Evolutionary conservation across 2,797 vertebrate genomes (phyloP).

Genomic region (Epinephelus malabaricus): DNA sequence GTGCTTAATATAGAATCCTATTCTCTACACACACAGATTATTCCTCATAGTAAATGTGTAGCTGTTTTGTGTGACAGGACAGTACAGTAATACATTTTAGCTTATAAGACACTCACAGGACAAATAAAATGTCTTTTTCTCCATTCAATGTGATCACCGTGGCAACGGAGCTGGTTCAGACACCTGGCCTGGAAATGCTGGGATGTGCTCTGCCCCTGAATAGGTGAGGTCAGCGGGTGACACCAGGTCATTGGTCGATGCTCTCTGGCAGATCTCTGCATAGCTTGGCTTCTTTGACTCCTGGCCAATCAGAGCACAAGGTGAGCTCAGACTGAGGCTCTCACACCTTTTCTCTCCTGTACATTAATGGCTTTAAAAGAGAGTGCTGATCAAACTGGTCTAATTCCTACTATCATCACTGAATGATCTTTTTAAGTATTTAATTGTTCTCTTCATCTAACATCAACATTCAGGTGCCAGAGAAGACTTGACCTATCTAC

Average conservation of each 20-base stretch:
- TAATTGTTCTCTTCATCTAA: not conserved
- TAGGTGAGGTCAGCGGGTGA: constrained; percentile 85
- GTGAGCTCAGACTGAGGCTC: not conserved
- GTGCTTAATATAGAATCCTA: no score
- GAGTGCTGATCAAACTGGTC: not conserved
- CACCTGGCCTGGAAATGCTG: constrained; percentile 77
- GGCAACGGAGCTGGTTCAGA: constrained; percentile 35
- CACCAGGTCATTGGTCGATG: constrained; percentile 82
- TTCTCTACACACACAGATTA: not conserved
- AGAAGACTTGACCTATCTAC: not conserved
- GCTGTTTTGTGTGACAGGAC: not conserved
- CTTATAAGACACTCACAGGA: not conserved
- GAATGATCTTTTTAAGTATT: not conserved
- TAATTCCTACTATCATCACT: not conserved
- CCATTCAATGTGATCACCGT: constrained; percentile 58
- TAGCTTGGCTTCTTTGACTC: constrained; percentile 94
- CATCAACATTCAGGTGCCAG: not conserved
- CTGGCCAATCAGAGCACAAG: constrained; percentile 79
- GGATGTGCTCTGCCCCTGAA: constrained; percentile 62
- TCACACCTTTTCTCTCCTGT: not conserved
- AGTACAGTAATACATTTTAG: not conserved
- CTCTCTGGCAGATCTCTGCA: constrained; percentile 95
- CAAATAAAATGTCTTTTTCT: constrained; percentile 8
- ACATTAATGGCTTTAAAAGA: not conserved
- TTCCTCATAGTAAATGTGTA: not conserved